Conservation (phyloP, 1,140 invertebrate genomes). For the Drosophila paulistorum region DNA sequence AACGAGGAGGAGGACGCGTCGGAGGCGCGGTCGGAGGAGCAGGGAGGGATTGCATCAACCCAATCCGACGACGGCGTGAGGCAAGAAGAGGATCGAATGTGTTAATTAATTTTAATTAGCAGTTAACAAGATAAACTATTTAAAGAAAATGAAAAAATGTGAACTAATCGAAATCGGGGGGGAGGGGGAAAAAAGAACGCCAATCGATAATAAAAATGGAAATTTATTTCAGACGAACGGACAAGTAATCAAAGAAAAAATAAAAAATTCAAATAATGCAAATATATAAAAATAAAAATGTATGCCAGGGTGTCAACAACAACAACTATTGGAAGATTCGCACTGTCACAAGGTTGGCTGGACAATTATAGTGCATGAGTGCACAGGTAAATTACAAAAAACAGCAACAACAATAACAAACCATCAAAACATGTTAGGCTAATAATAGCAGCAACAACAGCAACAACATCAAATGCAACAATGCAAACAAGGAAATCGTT, state of each 20-base stretch:
- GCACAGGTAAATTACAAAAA: constrained; percentile 72
- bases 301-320: constrained; percentile 63
- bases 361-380: constrained; percentile 75
- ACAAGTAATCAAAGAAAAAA: constrained; percentile 22
- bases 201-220: constrained; percentile 36
- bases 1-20: not conserved
- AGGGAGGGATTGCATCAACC: constrained; percentile 1
- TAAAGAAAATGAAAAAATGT: constrained; percentile 28
- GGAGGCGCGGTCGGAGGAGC: too few relatives aligned
- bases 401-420: constrained; percentile 21
- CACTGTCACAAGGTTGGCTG: constrained; percentile 70
- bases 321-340: constrained; percentile 26
- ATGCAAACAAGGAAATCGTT: constrained; percentile 71
- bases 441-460: constrained; percentile 48
- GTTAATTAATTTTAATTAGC: constrained; percentile 80
- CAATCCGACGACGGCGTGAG: constrained; percentile 3
- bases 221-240: constrained; percentile 38
- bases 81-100: constrained; percentile 40
- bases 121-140: constrained; percentile 53
- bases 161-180: constrained; percentile 32
- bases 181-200: constrained; percentile 18
- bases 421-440: constrained; percentile 44
- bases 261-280: constrained; percentile 10
- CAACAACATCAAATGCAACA: constrained; percentile 46
- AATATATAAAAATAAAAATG: constrained; percentile 16